phyloP scores from a whole-genome alignment of 2,113 vertebrate species.

The Oncorhynchus masou region DNA sequence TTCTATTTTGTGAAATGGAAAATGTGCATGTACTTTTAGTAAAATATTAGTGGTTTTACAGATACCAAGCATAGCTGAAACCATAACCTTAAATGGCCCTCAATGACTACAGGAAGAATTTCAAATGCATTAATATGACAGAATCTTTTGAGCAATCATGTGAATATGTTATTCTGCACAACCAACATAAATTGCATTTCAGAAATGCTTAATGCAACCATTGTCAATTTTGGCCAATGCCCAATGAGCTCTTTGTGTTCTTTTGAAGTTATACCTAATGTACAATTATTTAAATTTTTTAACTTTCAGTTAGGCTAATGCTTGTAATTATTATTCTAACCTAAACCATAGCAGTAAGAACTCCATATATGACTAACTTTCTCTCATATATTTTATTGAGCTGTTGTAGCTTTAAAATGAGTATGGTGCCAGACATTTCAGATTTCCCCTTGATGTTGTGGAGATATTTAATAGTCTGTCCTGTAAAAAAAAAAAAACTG shows the following conservation, averaged over 20 bases:
- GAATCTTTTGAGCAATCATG: neutral
- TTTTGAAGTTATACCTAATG: neutral
- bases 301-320: neutral
- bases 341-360: neutral
- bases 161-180: neutral
- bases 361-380: neutral
- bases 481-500: neutral
- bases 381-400: neutral
- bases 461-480: neutral
- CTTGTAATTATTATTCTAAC: neutral
- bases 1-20: slow-evolving; percentile 21
- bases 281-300: neutral
- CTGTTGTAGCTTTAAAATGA: neutral
- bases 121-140: neutral
- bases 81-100: neutral
- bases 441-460: neutral
- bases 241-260: neutral
- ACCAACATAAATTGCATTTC: neutral
- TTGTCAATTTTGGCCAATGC: neutral
- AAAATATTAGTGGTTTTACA: neutral
- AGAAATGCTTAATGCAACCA: neutral
- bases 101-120: neutral
- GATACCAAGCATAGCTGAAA: neutral
- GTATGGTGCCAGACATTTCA: neutral
- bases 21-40: slow-evolving; percentile 1